Base-by-base conservation (phyloP, 2,888 invertebrate genomes). In the Chrysotoxum bicinctum region DNA sequence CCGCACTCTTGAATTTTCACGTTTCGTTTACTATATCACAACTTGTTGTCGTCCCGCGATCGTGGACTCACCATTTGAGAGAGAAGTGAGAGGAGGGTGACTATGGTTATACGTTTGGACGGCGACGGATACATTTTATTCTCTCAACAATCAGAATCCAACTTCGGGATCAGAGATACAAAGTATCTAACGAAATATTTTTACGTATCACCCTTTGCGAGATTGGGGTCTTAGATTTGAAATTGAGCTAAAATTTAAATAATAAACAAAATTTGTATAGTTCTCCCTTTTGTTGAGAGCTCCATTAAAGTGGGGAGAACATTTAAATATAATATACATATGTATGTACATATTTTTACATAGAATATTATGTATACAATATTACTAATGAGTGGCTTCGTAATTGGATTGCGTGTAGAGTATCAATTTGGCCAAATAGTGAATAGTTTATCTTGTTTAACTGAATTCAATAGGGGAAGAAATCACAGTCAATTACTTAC, bases 331-430 rank as follows among this genome's bases (percentile, higher is more conserved):
- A 35, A 37, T 19, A 32, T 12, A 56, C 19, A n/a, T 26, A 21
- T 12, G 5, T 48, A 2, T 0, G 1, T 2, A 19, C 45, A 19
- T 21, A 12, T 48, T 50, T 32, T n/a, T n/a, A n/a, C n/a, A n/a
- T n/a, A 40, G 35, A 19, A 23, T 14, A 26, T 23, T 10, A 60
- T 40, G n/a, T n/a, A n/a, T n/a, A 32, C 40, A 66, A 26, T 16
- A 23, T 12, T n/a, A 35, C 43, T 23, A 3, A 43, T 1, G 43
- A 4, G 69, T 30, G 54, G 21, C 16, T 23, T 69, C 14, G 45
- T 75, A 77, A 80, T 84, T 80, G 84, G 74, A 75, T 84, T 84
- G 84, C 84, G 75, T 84, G 80, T 64, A 35, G 12, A 58, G 52
- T 66, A 79, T 69, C 66, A 83, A 79, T 70, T 74, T 64, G 30